Evolutionary conservation across 2,888 invertebrate species (phyloP), one percentile per base, ranked within the genome.

Genomic region (Pogonocherus hispidulus): DNA sequence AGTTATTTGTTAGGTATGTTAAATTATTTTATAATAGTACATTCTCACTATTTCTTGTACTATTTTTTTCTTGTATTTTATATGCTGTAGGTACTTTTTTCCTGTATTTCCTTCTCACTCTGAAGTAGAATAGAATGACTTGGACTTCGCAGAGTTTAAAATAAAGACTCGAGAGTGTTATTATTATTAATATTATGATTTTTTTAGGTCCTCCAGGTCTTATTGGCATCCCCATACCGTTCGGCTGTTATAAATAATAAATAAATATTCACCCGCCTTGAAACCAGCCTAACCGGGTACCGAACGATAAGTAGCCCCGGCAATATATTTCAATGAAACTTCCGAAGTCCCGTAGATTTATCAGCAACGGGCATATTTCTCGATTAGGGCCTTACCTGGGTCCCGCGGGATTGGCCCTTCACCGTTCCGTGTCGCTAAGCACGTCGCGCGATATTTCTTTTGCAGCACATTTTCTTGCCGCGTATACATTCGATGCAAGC

Each of bases 331-430:
- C 73, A 75, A 76, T 76, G 69, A 66, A 69, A 71, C 56, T 70
- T 35, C 70, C 46, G 67, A 72, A 74, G 72, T 71, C 74, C 64
- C 75, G 73, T 76, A 74, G 75, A 76, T 76, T 75, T 76, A 76
- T 76, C 74, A 74, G 65, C 66, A 64, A 63, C 66, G 76, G 72
- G 68, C 75, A 76, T 76, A 76, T 76, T 76, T 76, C 73, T 71
- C 74, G 74, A 76, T 76, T 76, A 76, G 69, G 55, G 67, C 60
- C 55, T 65, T 59, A 71, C 74, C 75, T 71, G 73, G 55, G 63
- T 70, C 70, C 63, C 72, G 23, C 67, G 75, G 68, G 74, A 72
- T 63, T 59, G 69, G 63, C 32, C 52, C 16, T 54, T 67, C 67
- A 73, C 70, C 66, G 72, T 74, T 74, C 71, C 74, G 72, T 71